phyloP scores from a whole-genome alignment of 2,797 vertebrate species.

The Thunnus albacares region DNA sequence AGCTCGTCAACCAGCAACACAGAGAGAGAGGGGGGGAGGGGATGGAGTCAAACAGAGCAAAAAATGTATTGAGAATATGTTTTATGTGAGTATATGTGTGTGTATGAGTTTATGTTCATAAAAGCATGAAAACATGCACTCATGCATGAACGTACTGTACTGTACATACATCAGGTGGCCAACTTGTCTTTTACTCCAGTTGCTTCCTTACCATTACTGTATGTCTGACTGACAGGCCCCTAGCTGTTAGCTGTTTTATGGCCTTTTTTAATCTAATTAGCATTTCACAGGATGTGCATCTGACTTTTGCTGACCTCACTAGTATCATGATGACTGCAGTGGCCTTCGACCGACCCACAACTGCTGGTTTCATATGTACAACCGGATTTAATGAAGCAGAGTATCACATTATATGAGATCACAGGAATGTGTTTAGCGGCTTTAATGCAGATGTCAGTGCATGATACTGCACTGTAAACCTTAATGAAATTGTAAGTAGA shows the following conservation, averaged over 20 bases:
- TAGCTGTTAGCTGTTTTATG: slow-evolving; percentile 10
- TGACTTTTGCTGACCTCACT: background rate
- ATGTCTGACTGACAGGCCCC: slow-evolving; percentile 35
- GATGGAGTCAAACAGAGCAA: slow-evolving; percentile 34
- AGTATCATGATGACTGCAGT: background rate
- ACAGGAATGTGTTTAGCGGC: slow-evolving; percentile 40
- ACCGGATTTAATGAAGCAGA: slow-evolving; percentile 13
- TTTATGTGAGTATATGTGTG: slow-evolving; percentile 19
- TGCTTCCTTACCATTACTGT: background rate
- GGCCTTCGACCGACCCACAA: slow-evolving; percentile 17
- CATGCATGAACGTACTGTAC: slow-evolving; percentile 25
- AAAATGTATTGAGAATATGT: slow-evolving; percentile 35
- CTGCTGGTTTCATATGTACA: background rate
- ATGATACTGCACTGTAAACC: background rate
- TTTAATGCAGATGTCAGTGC: slow-evolving; percentile 33
- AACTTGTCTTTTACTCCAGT: slow-evolving; percentile 34
- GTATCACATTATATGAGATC: slow-evolving; percentile 24
- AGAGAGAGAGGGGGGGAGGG: slow-evolving; percentile 39
- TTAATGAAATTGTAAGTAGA: no score
- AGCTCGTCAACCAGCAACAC: slow-evolving; percentile 59
- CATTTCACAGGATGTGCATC: background rate
- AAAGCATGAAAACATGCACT: slow-evolving; percentile 34
- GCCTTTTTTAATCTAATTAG: slow-evolving; percentile 10
- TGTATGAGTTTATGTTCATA: slow-evolving; percentile 23
- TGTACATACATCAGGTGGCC: slow-evolving; percentile 50